Conservation (phyloP, 2,888 invertebrate species). For the Drosophila robusta region DNA sequence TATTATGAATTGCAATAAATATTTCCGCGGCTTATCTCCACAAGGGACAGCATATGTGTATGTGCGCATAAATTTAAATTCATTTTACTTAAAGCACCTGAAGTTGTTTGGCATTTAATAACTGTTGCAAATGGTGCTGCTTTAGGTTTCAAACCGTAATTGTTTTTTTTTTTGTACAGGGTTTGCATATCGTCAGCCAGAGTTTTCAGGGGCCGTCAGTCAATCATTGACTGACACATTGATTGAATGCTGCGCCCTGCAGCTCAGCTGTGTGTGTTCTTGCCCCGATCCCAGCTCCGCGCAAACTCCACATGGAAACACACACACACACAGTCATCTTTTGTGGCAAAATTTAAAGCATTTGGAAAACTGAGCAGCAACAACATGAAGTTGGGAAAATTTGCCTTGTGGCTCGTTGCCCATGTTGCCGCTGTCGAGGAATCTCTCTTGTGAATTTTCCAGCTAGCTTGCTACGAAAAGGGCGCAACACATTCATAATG, state of each 20-base stretch:
- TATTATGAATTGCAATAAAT: conserved; percentile 71
- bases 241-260: conserved; percentile 52
- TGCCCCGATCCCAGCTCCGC: background rate
- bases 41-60: conserved; percentile 11
- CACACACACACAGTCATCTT: background rate
- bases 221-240: conserved; percentile 60
- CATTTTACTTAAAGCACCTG: conserved; percentile 29
- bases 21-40: conserved; percentile 52
- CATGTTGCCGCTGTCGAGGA: conserved; percentile 47
- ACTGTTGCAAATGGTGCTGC: conserved; percentile 12
- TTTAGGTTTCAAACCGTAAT: background rate
- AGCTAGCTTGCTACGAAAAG: conserved; percentile 59
- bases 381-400: conserved; percentile 27
- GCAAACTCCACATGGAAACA: background rate
- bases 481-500: conserved; percentile 54
- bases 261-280: conserved; percentile 22
- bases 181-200: conserved; percentile 2
- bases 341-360: conserved; percentile 62
- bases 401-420: conserved; percentile 33
- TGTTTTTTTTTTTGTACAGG: conserved; percentile 1
- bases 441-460: conserved; percentile 68
- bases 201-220: conserved; percentile 32
- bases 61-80: conserved; percentile 15
- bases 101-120: conserved; percentile 13
- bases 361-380: conserved; percentile 37